phyloP scores from a whole-genome alignment of 2,113 vertebrate species.

The Apaloderma vittatum region DNA sequence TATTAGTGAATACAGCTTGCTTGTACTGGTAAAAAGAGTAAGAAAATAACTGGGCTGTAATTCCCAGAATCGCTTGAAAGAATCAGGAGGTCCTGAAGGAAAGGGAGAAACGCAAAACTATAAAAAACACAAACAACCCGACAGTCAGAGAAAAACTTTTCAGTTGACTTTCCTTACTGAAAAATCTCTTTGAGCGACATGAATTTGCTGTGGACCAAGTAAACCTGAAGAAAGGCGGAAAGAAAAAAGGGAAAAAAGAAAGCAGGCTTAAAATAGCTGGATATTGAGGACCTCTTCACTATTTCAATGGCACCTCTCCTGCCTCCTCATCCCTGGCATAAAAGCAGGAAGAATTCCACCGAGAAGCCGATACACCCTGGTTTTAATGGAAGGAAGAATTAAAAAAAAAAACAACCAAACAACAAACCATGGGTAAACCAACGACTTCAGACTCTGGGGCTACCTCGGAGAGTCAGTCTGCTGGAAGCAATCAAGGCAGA shows the following conservation, averaged over 20 bases:
- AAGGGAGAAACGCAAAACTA: background rate
- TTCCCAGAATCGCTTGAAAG: background rate
- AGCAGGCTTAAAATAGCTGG: background rate
- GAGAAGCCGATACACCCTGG: background rate
- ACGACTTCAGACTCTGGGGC: background rate
- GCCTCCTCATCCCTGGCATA: background rate
- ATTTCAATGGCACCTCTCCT: background rate
- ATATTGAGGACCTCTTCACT: background rate
- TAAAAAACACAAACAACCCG: background rate
- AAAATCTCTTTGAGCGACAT: background rate
- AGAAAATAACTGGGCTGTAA: background rate
- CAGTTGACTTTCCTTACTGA: background rate
- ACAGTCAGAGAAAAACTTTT: background rate
- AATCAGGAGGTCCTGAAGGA: background rate
- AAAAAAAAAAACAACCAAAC: background rate
- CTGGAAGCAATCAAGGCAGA: background rate
- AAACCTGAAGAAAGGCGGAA: background rate
- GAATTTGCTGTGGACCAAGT: background rate
- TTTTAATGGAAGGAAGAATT: background rate
- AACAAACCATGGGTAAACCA: background rate
- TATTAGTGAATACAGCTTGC: background rate
- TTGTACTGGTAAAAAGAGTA: background rate
- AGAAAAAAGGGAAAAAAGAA: background rate
- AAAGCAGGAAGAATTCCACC: background rate
- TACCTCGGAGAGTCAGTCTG: background rate